Evolutionary conservation across 2,888 invertebrate genomes (phyloP).

Genomic region (Ellobium chinense): DNA sequence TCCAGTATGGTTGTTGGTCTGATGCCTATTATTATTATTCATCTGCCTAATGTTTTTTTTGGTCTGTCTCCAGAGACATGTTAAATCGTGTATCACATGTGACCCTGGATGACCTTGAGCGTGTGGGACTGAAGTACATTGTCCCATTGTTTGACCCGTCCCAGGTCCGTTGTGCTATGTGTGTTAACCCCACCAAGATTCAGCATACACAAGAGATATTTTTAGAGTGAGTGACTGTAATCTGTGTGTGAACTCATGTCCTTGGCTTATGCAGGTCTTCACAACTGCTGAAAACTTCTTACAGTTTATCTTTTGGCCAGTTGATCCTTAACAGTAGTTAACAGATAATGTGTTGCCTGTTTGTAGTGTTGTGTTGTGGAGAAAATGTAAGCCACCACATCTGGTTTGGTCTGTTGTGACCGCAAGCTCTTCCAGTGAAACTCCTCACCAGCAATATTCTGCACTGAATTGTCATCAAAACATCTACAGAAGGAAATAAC

Average conservation of each 20-base stretch:
- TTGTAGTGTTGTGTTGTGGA: too few species aligned
- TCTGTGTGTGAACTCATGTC: background rate
- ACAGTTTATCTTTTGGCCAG: background rate
- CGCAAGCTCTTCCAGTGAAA: too few species aligned
- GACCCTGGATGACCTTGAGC: conserved; percentile 83
- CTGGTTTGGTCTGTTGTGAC: too few species aligned
- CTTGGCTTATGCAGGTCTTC: too few species aligned
- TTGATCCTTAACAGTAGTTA: background rate
- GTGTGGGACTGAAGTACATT: conserved; percentile 87
- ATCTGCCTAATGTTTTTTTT: too few species aligned
- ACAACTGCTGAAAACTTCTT: background rate
- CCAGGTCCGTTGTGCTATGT: conserved; percentile 84
- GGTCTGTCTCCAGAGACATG: conserved; percentile 84
- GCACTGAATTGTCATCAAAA: too few species aligned
- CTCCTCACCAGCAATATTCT: too few species aligned
- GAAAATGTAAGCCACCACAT: too few species aligned
- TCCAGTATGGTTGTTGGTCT: too few species aligned
- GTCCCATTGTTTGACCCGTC: conserved; percentile 84
- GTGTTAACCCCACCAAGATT: conserved; percentile 89
- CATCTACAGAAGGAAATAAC: too few species aligned
- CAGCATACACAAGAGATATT: conserved; percentile 85
- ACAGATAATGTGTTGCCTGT: background rate
- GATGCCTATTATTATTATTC: too few species aligned
- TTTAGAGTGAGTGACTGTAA: conserved; percentile 77
- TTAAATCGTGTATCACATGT: conserved; percentile 85